Evolutionary conservation across 1,140 invertebrate species (phyloP).

Genomic region (Lasioglossum baleicum): DNA sequence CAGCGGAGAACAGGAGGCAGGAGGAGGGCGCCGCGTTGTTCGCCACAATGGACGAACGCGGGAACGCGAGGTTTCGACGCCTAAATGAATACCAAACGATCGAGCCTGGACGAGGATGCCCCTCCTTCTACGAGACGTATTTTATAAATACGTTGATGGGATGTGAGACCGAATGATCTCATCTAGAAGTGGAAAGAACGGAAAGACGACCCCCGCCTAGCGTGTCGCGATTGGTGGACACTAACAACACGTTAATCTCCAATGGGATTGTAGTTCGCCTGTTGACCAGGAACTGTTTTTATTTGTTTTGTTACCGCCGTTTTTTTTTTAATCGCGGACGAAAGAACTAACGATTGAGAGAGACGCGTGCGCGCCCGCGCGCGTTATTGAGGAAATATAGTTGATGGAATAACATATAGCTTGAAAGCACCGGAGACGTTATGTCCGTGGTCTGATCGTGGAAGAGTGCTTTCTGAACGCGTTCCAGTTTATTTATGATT

Average conservation of each 20-base stretch:
- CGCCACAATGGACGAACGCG: background rate
- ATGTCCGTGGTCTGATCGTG: too few relatives aligned
- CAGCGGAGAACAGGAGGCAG: background rate
- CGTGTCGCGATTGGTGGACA: slow-evolving; percentile 3
- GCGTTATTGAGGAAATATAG: background rate
- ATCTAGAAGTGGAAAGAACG: background rate
- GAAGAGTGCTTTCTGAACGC: too few relatives aligned
- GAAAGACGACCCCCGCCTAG: background rate
- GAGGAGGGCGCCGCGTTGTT: background rate
- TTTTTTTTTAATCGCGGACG: background rate
- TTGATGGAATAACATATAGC: background rate
- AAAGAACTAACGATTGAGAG: background rate
- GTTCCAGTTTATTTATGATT: too few relatives aligned
- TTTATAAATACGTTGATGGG: slow-evolving; percentile 7
- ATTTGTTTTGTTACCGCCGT: background rate
- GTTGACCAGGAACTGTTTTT: slow-evolving; percentile 1
- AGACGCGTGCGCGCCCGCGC: background rate
- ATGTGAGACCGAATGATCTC: background rate
- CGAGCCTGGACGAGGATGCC: slow-evolving; percentile 14
- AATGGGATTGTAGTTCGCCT: background rate
- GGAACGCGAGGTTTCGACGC: slow-evolving; percentile 34
- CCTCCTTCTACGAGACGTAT: slow-evolving; percentile 2
- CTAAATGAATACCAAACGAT: slow-evolving; percentile 25
- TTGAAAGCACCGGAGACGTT: background rate
- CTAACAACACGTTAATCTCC: background rate